Conservation (phyloP, 2,113 vertebrate species). For the Sander lucioperca region DNA sequence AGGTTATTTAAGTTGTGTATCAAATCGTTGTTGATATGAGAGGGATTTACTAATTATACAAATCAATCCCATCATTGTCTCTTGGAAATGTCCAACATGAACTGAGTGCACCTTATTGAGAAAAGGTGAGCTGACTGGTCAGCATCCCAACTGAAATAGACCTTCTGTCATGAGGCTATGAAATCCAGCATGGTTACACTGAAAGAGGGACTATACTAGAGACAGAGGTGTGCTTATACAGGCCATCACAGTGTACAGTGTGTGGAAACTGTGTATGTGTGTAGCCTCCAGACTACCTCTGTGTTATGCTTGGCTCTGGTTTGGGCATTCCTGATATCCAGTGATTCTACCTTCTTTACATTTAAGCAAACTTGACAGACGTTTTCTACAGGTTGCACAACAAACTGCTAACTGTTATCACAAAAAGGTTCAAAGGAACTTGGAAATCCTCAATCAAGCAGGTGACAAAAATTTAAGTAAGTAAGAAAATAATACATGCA, state of each 20-base stretch:
- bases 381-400: slow-evolving; percentile 20
- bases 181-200: slow-evolving; percentile 58
- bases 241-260: slow-evolving; percentile 76
- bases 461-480: not conserved
- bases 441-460: not conserved
- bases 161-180: slow-evolving; percentile 46
- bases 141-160: slow-evolving; percentile 31
- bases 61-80: slow-evolving; percentile 7
- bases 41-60: slow-evolving; percentile 4
- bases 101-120: slow-evolving; percentile 27
- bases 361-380: slow-evolving; percentile 41
- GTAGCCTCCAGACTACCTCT: slow-evolving; percentile 65
- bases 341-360: slow-evolving; percentile 62
- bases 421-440: not conserved
- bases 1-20: slow-evolving; percentile 50
- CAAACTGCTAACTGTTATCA: not conserved
- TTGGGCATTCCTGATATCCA: slow-evolving; percentile 78
- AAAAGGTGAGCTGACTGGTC: slow-evolving; percentile 17
- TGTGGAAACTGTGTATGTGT: slow-evolving; percentile 66
- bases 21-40: slow-evolving; percentile 35
- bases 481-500: not conserved
- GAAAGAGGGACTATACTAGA: slow-evolving; percentile 75
- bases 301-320: slow-evolving; percentile 81
- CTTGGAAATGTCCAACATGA: slow-evolving; percentile 1
- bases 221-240: slow-evolving; percentile 80